These are phyloP conservation scores for Cephalopterus ornatus DNA, from an alignment of 2,113 vertebrate genomes.

Conservation along the genomic window DNA sequence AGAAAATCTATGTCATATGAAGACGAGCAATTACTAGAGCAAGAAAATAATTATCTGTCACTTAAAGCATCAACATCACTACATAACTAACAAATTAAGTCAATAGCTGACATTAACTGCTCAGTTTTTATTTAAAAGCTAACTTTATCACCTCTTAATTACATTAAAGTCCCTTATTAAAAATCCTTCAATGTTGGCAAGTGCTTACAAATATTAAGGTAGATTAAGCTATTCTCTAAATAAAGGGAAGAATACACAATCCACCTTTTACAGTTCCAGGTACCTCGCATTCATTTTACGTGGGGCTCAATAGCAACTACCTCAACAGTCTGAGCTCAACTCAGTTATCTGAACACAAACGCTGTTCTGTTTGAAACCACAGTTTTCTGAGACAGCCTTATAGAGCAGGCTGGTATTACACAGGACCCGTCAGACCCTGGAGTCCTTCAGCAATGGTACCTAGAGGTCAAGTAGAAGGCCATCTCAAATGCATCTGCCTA, in stretches of 20 bases:
- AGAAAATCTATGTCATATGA: neutral
- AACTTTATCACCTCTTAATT: neutral
- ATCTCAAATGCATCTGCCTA: neutral
- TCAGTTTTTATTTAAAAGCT: neutral
- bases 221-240: neutral
- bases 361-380: neutral
- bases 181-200: neutral
- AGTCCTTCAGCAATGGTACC: neutral
- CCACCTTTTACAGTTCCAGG: neutral
- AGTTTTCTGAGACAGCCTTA: neutral
- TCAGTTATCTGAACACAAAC: neutral
- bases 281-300: neutral
- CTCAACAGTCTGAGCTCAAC: neutral
- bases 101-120: neutral
- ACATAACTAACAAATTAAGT: neutral
- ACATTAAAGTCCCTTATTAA: neutral
- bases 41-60: neutral
- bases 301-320: neutral
- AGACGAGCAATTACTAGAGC: neutral
- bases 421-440: neutral
- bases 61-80: neutral
- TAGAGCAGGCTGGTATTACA: neutral
- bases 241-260: neutral
- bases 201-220: neutral
- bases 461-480: neutral